phyloP scores from a whole-genome alignment of 1,140 invertebrate species.

The Apis mellifera region Amel_HAv3.1 CM009942.2:7742001-7742500 shows the following conservation, averaged over 20 bases:
- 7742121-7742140: no score
- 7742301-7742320: slow-evolving; percentile 83
- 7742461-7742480: slow-evolving; percentile 98
- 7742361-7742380: slow-evolving; percentile 88
- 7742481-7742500: slow-evolving; percentile 98
- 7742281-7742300: slow-evolving; percentile 78
- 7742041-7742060: no score
- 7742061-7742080: no score
- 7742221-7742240: background rate
- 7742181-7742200: no score
- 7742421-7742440: slow-evolving; percentile 94
- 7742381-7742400: slow-evolving; percentile 89
- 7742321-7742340: slow-evolving; percentile 76
- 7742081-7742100: no score
- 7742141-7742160: no score
- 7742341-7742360: slow-evolving; percentile 75
- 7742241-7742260: slow-evolving; percentile 14
- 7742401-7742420: slow-evolving; percentile 96
- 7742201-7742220: background rate
- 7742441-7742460: slow-evolving; percentile 96
- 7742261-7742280: slow-evolving; percentile 69
- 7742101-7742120: no score
- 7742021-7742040: background rate
- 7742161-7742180: no score
- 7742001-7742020: background rate